phyloP scores from a whole-genome alignment of 2,888 invertebrate genomes.

The Autographa pulchrina region DNA sequence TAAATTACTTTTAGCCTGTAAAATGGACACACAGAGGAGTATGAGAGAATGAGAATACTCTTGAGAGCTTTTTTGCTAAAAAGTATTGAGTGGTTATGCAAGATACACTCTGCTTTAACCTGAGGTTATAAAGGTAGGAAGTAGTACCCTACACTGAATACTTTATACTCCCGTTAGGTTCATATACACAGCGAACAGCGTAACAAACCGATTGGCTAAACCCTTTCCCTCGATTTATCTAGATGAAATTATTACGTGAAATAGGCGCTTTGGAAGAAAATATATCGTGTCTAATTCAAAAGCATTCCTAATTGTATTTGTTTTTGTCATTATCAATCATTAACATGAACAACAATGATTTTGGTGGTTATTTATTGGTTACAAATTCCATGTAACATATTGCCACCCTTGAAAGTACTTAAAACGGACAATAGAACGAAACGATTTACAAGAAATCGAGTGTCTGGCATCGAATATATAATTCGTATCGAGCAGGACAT shows the following conservation, averaged over 20 bases:
- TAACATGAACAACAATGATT: no score
- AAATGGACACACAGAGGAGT: no score
- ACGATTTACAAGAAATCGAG: constrained; percentile 33
- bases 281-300: no score
- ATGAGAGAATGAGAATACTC: no score
- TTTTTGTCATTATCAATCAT: no score
- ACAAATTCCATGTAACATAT: neutral
- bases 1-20: no score
- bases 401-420: constrained; percentile 14
- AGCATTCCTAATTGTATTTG: no score
- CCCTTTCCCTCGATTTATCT: neutral
- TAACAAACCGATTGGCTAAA: neutral
- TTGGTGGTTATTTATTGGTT: no score
- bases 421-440: neutral
- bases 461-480: constrained; percentile 38
- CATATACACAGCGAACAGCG: neutral
- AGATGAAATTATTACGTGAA: neutral
- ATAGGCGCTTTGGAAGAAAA: no score
- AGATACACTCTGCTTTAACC: neutral
- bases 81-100: neutral
- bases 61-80: no score
- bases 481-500: constrained; percentile 34
- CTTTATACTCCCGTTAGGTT: constrained; percentile 1
- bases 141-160: neutral
- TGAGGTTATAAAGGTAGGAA: neutral